Evolutionary conservation across 2,888 invertebrate genomes (phyloP), one percentile per base, ranked within the genome.

Genomic region (Thecophora atra): DNA sequence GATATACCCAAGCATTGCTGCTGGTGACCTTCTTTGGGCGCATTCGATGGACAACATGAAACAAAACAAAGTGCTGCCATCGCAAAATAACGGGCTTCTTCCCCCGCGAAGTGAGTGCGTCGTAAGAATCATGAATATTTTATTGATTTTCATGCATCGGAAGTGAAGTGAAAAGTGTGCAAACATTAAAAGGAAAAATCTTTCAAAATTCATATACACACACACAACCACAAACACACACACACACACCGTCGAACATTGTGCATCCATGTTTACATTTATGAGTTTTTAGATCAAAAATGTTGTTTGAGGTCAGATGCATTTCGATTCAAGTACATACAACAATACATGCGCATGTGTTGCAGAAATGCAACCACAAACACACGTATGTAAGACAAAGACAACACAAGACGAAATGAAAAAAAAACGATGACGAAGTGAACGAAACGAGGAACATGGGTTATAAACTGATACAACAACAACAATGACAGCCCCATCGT

Each of bases 291-390:
- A 37, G 37, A 37, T 37, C 37, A 37, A 37, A 37, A 37, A 37
- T 37, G 37, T 1, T 37, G 37, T 37, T 37, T 37, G 37, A 2
- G 37, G 82, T 82, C 81, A 80, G 74, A 76, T 75, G 78, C 73
- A 73, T 77, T 75, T 70, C 78, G 77, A 37, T 77, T 78, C 74
- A 77, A 77, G 76, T 76, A 76, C 75, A 74, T 64, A 72, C 63
- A 66, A 74, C 77, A 77, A 75, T 76, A 76, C 75, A 74, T 64
- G 71, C 63, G 64, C 51, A 56, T 15, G 24, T 21, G 5, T 52
- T 19, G 26, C 26, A 56, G 17, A 52, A 19, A 52, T 52, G 5
- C 19, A 52, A 37, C 2, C 19, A 13, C 19, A 52, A 62, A 66
- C 54, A 37, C 37, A 8, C 37, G 11, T 8, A 37, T 37, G 11